Conservation (phyloP, 2,113 vertebrate genomes). For the Muscicapa adusta region DNA sequence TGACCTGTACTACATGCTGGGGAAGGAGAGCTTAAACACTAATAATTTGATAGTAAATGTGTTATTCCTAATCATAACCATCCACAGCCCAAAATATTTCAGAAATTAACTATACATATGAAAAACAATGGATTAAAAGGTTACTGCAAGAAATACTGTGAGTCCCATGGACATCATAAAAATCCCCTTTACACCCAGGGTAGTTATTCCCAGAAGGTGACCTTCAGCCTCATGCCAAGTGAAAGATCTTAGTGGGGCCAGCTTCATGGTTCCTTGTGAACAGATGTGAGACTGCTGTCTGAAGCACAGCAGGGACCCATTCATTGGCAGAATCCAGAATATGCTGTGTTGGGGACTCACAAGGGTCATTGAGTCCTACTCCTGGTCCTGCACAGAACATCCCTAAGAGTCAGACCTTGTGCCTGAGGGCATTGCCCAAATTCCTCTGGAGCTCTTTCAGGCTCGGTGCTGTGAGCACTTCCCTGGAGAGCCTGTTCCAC, state of each 20-base stretch:
- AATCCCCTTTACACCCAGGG: fast-evolving
- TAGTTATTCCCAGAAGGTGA: background rate
- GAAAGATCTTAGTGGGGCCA: background rate
- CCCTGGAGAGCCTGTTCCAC: background rate
- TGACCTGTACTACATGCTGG: background rate
- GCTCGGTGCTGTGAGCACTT: background rate
- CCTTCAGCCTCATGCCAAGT: background rate
- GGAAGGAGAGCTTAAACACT: background rate
- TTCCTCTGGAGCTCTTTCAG: background rate
- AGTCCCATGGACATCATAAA: background rate
- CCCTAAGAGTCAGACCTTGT: background rate
- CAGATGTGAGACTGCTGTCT: background rate
- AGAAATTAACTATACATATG: background rate
- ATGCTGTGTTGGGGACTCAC: background rate
- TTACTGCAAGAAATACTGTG: background rate
- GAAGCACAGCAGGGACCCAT: background rate
- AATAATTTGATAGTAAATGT: background rate
- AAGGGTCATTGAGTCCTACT: background rate
- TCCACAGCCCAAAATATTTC: background rate
- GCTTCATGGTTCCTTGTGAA: background rate
- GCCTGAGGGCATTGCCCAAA: background rate
- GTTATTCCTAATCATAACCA: background rate
- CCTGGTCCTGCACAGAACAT: background rate
- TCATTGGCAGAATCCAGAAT: background rate
- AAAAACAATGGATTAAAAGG: background rate